These are phyloP conservation scores for Cephus rjabovi DNA, from an alignment of 2,888 invertebrate genomes.

Conservation along the genomic window DNA sequence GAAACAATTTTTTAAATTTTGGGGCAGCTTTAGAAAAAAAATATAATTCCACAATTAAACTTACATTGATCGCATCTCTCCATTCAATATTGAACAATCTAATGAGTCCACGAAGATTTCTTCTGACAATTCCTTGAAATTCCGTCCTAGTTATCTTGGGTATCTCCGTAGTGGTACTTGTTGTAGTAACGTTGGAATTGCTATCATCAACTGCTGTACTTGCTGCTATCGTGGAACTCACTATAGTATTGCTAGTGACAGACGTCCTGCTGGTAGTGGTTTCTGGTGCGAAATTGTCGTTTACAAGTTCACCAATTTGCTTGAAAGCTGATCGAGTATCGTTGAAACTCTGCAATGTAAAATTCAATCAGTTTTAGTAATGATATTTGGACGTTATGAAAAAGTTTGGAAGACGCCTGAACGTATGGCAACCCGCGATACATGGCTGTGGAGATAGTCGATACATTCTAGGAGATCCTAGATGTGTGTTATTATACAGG, in stretches of 20 bases:
- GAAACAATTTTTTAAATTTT: not conserved
- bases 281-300: slow-evolving; percentile 64
- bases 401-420: slow-evolving; percentile 34
- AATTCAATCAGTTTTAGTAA: slow-evolving; percentile 11
- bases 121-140: slow-evolving; percentile 63
- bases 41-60: slow-evolving; percentile 20
- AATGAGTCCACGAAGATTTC: slow-evolving; percentile 68
- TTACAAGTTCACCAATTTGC: slow-evolving; percentile 64
- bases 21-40: not conserved
- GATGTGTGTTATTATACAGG: not conserved
- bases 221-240: not conserved
- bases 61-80: slow-evolving; percentile 68
- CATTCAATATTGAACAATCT: slow-evolving; percentile 69
- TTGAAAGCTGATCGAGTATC: slow-evolving; percentile 68
- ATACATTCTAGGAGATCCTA: not conserved
- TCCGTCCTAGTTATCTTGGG: slow-evolving; percentile 64
- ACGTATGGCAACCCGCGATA: slow-evolving; percentile 11
- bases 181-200: slow-evolving; percentile 16
- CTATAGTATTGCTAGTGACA: slow-evolving; percentile 7
- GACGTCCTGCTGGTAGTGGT: slow-evolving; percentile 33
- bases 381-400: slow-evolving; percentile 22
- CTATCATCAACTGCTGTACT: not conserved
- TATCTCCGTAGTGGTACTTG: slow-evolving; percentile 58
- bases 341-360: slow-evolving; percentile 66
- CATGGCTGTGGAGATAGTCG: slow-evolving; percentile 18